A percentile compares a stretch with the other conserved stretches of the same genome.
phyloP scores from a whole-genome alignment of 2,113 vertebrate genomes.

The Callocephalon fimbriatum region DNA sequence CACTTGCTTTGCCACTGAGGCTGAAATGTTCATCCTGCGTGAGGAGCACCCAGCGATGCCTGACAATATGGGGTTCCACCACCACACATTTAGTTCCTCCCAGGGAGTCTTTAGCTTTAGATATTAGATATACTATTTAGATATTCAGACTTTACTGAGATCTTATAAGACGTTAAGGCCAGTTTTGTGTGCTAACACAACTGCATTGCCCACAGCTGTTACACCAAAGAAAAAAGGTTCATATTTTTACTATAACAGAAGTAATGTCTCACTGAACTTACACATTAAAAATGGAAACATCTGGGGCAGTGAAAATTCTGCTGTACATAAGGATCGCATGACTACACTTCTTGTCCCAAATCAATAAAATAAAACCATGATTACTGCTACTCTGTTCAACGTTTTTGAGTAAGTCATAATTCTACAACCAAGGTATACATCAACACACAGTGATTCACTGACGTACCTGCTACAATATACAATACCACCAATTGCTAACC shows the following conservation, averaged over 20 bases:
- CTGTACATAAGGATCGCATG: neutral
- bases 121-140: neutral
- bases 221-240: neutral
- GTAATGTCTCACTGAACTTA: neutral
- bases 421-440: neutral
- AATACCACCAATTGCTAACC: neutral
- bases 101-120: neutral
- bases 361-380: neutral
- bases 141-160: neutral
- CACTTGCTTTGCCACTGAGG: neutral
- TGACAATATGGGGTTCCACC: neutral
- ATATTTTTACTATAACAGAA: neutral
- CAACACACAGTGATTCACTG: neutral
- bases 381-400: neutral
- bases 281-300: neutral
- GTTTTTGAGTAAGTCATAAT: neutral
- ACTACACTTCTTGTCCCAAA: neutral
- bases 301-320: neutral
- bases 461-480: neutral
- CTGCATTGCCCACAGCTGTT: neutral
- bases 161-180: neutral
- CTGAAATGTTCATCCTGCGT: neutral
- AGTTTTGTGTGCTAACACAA: neutral
- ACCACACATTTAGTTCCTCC: neutral
- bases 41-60: neutral